These are phyloP conservation scores for Orbicella faveolata DNA, from an alignment of 64 coral and sea anemone genomes.

Conservation along the genomic window DNA sequence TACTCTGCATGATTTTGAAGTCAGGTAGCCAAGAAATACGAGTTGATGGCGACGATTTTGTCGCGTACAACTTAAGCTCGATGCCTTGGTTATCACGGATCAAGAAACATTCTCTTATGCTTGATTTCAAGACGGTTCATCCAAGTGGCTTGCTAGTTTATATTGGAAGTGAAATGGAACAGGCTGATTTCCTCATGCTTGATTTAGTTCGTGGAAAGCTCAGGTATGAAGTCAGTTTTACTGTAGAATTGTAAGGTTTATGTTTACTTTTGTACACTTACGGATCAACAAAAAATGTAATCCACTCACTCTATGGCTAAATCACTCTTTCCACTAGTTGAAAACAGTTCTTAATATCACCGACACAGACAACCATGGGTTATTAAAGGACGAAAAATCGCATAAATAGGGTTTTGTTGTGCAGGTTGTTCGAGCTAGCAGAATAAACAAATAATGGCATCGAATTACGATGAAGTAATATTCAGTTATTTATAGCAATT, in stretches of 20 bases:
- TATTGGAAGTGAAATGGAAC: neutral
- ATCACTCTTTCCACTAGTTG: no score
- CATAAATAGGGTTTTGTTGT: no score
- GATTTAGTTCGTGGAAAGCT: conserved; percentile 21
- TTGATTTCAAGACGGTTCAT: conserved; percentile 10
- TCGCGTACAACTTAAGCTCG: neutral
- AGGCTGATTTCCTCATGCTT: neutral
- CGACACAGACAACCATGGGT: no score
- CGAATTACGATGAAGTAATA: no score
- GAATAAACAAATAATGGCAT: no score
- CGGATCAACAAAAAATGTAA: no score
- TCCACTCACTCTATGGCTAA: no score
- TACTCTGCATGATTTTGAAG: neutral
- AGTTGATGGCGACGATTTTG: conserved; percentile 37
- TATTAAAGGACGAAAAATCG: no score
- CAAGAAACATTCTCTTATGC: neutral
- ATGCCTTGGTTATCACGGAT: neutral
- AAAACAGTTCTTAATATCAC: no score
- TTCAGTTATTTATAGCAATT: no score
- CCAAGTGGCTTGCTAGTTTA: conserved; percentile 9
- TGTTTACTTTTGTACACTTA: no score
- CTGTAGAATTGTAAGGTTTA: neutral
- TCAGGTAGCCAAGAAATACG: neutral
- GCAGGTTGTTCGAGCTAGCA: no score
- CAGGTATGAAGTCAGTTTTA: conserved; percentile 1